Conservation (phyloP, 2,888 invertebrate genomes). For the Brachynemurus nebulosus region DNA sequence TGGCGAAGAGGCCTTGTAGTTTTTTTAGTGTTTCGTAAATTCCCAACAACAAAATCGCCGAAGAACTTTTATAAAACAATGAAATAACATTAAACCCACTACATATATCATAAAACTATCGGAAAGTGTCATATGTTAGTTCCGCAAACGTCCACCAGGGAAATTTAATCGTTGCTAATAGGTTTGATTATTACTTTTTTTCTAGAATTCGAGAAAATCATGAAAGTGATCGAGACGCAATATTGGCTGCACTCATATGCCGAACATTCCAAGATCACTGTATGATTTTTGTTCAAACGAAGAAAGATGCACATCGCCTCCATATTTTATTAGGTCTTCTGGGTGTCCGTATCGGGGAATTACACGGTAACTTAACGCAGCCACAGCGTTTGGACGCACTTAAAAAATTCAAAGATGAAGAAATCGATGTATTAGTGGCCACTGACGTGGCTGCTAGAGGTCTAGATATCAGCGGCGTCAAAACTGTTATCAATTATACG, state of each 20-base stretch:
- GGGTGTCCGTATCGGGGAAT: constrained; percentile 73
- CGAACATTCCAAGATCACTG: constrained; percentile 83
- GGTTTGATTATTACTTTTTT: too few relatives aligned
- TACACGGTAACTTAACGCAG: constrained; percentile 95
- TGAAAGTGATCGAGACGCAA: constrained; percentile 84
- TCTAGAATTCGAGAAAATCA: constrained; percentile 79
- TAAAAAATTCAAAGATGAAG: constrained; percentile 73
- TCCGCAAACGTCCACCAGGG: too few relatives aligned
- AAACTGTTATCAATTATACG: constrained; percentile 93
- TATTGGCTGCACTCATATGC: constrained; percentile 67
- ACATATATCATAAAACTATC: not conserved
- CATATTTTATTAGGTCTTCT: constrained; percentile 84
- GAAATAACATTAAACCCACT: too few relatives aligned
- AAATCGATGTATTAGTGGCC: constrained; percentile 66
- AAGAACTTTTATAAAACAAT: too few relatives aligned
- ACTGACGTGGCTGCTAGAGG: constrained; percentile 91
- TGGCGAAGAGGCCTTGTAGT: too few relatives aligned
- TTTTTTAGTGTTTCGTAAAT: not conserved
- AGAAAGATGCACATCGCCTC: constrained; percentile 85
- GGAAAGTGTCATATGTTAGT: too few relatives aligned
- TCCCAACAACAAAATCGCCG: too few relatives aligned
- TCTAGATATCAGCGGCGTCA: constrained; percentile 91
- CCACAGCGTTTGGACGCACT: constrained; percentile 84
- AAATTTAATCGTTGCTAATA: too few relatives aligned
- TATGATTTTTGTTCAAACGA: constrained; percentile 94